Percentiles rank a stretch among this genome's conserved stretches.
These are phyloP conservation scores for Epinephelus lanceolatus DNA, from an alignment of 2,113 vertebrate genomes.

Conservation along the genomic window DNA sequence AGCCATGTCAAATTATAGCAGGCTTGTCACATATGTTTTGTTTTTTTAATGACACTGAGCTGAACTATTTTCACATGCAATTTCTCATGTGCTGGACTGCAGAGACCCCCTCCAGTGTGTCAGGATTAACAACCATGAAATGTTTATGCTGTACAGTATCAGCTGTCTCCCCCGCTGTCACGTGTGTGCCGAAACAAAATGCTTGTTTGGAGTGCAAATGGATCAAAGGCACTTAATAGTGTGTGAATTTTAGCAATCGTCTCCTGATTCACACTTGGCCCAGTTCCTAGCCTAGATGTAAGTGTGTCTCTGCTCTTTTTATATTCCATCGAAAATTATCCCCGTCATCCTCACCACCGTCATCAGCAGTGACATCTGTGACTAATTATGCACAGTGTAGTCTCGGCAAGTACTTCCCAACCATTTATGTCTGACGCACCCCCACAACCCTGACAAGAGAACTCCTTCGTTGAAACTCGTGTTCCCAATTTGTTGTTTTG, in stretches of 20 bases:
- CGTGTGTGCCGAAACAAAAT: slow-evolving; percentile 6
- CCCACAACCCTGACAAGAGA: background rate
- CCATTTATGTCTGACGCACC: slow-evolving; percentile 2
- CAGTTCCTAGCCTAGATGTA: slow-evolving; percentile 63
- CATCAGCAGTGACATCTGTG: slow-evolving; percentile 39
- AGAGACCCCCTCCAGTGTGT: slow-evolving; percentile 8
- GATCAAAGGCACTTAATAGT: slow-evolving; percentile 42
- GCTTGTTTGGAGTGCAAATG: background rate
- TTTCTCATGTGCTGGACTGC: background rate
- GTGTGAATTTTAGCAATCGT: slow-evolving; percentile 48
- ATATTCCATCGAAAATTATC: slow-evolving; percentile 44
- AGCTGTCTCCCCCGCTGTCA: slow-evolving; percentile 19
- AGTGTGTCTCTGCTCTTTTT: slow-evolving; percentile 65
- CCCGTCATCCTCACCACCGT: slow-evolving; percentile 44
- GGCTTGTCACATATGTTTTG: slow-evolving; percentile 34
- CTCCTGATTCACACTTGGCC: slow-evolving; percentile 61
- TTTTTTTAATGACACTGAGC: slow-evolving; percentile 25
- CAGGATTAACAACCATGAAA: slow-evolving; percentile 29
- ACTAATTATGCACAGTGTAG: slow-evolving; percentile 34
- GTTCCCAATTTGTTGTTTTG: background rate
- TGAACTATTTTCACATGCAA: background rate
- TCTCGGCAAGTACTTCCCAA: slow-evolving; percentile 18
- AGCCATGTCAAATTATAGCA: slow-evolving; percentile 12
- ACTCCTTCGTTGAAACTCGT: background rate
- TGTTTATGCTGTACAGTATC: slow-evolving; percentile 16